Evolutionary conservation across 2,888 invertebrate species (phyloP), one percentile per base, ranked within the genome.

Genomic region (Actias luna): DNA sequence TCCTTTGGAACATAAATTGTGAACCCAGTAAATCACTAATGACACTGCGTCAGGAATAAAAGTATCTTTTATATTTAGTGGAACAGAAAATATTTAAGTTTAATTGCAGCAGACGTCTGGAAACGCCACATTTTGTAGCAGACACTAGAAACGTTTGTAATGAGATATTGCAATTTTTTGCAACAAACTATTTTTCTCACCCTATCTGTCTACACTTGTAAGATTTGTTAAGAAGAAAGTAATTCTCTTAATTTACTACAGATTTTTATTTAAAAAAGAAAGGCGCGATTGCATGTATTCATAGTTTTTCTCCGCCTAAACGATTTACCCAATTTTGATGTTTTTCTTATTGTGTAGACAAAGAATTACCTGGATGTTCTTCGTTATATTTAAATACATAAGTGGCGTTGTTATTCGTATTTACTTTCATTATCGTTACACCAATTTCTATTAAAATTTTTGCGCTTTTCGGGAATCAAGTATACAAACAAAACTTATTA

Each of bases 81-180:
- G 65, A 66, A 69, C 73, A 74, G 76, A 75, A 77, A 80, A 81
- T 79, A 73, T 76, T 79, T 74, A 73, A 78, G 72, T 76, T 80
- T 82, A 80, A 83, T 83, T 83, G 77, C 69, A 78, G 71, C 72
- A 76, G 76, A 77, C 76, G 76, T 78, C 78, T 66, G 33, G 61
- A 39, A 42, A 65, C 62, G 64, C 67, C 68, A 64, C 64, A 69
- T 67, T 69, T 67, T 65, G 64, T 22, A 31, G 29, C 14, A 75
- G 78, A 71, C 77, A 76, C 74, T 73, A 72, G 66, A 65, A 61
- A 69, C 71, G 74, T 78, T 82, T 75, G 67, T 70, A 77, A 76
- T 80, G 77, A 81, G 73, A 82, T 80, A 80, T 82, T 78, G 75
- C 73, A 70, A 74, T 74, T 77, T 83, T 79, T 76, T 62, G 25